These are phyloP conservation scores for Pseudorasbora parva DNA, from an alignment of 2,113 vertebrate genomes.

Conservation along the genomic window DNA sequence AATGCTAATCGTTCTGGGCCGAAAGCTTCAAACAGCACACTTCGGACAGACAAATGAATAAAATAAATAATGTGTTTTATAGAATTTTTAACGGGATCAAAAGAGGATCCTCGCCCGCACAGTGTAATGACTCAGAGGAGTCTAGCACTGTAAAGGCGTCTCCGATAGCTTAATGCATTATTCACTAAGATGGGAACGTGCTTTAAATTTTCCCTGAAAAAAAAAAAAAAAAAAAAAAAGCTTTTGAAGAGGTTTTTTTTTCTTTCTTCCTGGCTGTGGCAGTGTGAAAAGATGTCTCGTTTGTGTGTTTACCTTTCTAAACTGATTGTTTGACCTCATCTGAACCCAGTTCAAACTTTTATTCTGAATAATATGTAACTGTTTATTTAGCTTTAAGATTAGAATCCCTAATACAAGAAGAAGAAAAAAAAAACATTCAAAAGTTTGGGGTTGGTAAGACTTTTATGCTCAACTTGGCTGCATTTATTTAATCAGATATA, in stretches of 20 bases:
- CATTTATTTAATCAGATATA: too few relatives aligned
- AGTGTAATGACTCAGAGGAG: constrained; percentile 51
- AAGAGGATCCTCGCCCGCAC: constrained; percentile 42
- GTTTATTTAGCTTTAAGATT: not conserved
- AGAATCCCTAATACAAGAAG: not conserved
- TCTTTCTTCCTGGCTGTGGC: not conserved
- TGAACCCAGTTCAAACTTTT: not conserved
- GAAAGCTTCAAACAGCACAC: constrained; percentile 39
- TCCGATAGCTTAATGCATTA: constrained; percentile 55
- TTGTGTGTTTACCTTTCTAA: constrained; percentile 34
- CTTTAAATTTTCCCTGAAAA: constrained; percentile 36
- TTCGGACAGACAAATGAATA: constrained; percentile 52
- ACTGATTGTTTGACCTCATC: not conserved
- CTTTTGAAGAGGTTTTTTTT: constrained; percentile 34
- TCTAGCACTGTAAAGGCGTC: constrained; percentile 32
- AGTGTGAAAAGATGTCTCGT: not conserved
- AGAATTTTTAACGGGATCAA: constrained; percentile 46
- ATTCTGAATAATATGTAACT: not conserved
- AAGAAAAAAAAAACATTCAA: not conserved
- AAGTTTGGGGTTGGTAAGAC: not conserved
- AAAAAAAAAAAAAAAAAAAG: constrained; percentile 36
- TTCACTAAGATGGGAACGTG: constrained; percentile 44
- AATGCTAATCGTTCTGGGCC: constrained; percentile 33
- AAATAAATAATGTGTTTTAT: constrained; percentile 51
- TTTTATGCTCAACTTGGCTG: too few relatives aligned